These are phyloP conservation scores for Lanius ludovicianus DNA, from an alignment of 2,113 vertebrate genomes.

Conservation along the genomic window DNA sequence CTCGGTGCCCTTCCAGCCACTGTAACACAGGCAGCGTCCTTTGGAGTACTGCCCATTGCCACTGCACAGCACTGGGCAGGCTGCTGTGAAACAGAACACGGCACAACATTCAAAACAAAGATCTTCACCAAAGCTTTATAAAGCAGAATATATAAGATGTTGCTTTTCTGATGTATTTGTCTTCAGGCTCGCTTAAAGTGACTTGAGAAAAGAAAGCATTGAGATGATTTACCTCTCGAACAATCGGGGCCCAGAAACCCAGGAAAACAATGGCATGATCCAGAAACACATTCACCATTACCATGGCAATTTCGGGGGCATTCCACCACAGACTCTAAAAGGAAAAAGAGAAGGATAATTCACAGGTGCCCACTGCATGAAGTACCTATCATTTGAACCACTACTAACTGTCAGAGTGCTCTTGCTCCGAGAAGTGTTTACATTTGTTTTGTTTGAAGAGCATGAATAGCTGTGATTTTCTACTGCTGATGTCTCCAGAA, in stretches of 20 bases:
- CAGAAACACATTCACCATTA: conserved; percentile 95
- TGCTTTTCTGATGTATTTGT: neutral
- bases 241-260: conserved; percentile 97
- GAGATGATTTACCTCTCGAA: conserved; percentile 86
- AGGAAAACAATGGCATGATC: conserved; percentile 96
- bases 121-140: neutral
- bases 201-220: conserved; percentile 30
- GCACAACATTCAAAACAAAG: conserved; percentile 26
- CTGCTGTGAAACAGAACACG: conserved; percentile 77
- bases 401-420: neutral
- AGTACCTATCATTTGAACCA: neutral
- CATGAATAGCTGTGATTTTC: neutral
- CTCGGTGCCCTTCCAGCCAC: conserved; percentile 96
- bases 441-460: neutral
- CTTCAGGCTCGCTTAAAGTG: neutral
- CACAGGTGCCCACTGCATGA: neutral
- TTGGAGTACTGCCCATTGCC: conserved; percentile 96
- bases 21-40: conserved; percentile 96
- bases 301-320: conserved; percentile 97
- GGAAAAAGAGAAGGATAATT: conserved; percentile 27
- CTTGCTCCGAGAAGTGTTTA: neutral
- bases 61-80: conserved; percentile 94
- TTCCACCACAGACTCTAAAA: conserved; percentile 92
- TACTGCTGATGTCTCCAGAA: neutral
- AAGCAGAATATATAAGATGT: neutral